Conservation (phyloP, 2,797 vertebrate species). For the Peromyscus aztecus region DNA sequence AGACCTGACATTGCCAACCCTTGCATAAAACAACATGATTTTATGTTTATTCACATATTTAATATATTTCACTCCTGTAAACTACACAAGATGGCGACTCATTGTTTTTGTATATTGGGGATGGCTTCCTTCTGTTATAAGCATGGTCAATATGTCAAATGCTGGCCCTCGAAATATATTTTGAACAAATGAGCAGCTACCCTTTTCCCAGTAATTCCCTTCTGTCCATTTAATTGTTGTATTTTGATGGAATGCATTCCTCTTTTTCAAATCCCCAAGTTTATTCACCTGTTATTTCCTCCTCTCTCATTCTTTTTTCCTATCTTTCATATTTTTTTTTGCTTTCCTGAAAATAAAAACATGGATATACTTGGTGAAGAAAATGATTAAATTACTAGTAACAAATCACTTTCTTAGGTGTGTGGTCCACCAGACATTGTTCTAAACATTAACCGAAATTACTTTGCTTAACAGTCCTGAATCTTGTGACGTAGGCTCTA, state of each 20-base stretch:
- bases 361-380: neutral
- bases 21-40: neutral
- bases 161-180: neutral
- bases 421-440: neutral
- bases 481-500: neutral
- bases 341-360: neutral
- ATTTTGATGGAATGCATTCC: neutral
- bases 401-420: neutral
- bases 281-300: neutral
- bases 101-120: neutral
- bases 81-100: neutral
- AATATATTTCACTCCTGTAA: neutral
- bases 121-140: neutral
- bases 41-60: neutral
- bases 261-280: neutral
- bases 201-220: neutral
- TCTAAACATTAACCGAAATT: constrained; percentile 1
- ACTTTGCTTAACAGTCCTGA: neutral
- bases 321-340: neutral
- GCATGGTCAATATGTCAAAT: neutral
- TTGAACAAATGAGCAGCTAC: neutral
- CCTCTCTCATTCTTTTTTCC: neutral
- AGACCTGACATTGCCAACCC: neutral
- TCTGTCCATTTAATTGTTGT: neutral
- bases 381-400: neutral